Evolutionary conservation across 2,888 invertebrate genomes (phyloP).

Genomic region (Andrena minutula): DNA sequence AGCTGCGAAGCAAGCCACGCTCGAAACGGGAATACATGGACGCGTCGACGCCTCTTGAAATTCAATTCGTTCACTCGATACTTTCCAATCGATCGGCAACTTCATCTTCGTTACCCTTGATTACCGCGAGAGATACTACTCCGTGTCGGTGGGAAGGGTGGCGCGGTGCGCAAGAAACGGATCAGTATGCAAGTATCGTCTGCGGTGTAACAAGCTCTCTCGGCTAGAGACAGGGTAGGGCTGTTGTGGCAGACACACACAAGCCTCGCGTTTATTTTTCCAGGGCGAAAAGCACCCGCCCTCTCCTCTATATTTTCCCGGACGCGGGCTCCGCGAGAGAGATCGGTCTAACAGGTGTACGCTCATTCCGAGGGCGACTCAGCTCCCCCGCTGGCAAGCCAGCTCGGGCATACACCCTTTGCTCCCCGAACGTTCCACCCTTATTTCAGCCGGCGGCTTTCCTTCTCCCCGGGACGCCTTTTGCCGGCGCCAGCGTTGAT

Average conservation of each 20-base stretch:
- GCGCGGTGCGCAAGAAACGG: constrained; percentile 17
- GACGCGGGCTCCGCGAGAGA: constrained; percentile 17
- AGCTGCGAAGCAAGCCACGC: neutral
- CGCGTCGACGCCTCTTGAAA: constrained; percentile 6
- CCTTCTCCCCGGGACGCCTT: constrained; percentile 29
- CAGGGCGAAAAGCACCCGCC: neutral
- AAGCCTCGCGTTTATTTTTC: constrained; percentile 61
- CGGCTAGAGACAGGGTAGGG: neutral
- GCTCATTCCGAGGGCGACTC: constrained; percentile 48
- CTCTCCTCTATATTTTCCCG: constrained; percentile 31
- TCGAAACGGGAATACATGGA: neutral
- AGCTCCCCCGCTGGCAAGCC: constrained; percentile 14
- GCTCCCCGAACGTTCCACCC: constrained; percentile 28
- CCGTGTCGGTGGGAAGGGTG: neutral
- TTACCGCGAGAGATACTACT: constrained; percentile 12
- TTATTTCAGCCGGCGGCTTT: constrained; percentile 34
- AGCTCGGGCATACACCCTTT: constrained; percentile 7
- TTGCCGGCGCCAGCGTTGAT: constrained; percentile 69
- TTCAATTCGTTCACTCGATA: constrained; percentile 42
- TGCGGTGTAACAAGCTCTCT: constrained; percentile 76
- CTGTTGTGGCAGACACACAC: neutral
- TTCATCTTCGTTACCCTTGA: constrained; percentile 17
- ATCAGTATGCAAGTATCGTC: constrained; percentile 80
- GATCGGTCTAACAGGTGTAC: constrained; percentile 58
- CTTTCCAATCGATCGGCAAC: constrained; percentile 14